These are phyloP conservation scores for Enteromius unitaeniatus DNA, from an alignment of 2,797 vertebrate species.

Conservation along the genomic window DNA sequence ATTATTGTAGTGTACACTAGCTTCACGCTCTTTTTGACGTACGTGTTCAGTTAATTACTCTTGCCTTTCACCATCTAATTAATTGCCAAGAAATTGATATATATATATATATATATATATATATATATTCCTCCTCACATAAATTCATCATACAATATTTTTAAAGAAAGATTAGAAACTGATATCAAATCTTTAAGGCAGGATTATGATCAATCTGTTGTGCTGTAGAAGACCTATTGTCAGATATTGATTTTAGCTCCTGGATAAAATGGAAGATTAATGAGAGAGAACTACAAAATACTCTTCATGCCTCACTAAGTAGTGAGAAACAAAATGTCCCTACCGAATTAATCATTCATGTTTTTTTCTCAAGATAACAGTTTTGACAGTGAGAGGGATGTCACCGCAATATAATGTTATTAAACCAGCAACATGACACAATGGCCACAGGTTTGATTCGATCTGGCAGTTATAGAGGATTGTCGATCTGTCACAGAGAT, in stretches of 20 bases:
- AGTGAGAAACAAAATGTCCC: neutral
- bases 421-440: neutral
- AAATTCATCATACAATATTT: neutral
- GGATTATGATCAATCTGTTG: neutral
- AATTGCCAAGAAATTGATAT: neutral
- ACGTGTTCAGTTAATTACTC: no score
- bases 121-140: neutral
- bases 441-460: conserved; percentile 10
- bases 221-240: neutral
- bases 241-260: conserved; percentile 19
- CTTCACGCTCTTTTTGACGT: no score
- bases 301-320: conserved; percentile 16
- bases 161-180: neutral
- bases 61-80: neutral
- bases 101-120: no score
- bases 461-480: conserved; percentile 1
- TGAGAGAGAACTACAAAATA: neutral
- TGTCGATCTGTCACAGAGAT: conserved; percentile 5
- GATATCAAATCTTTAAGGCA: neutral
- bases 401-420: neutral
- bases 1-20: no score
- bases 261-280: conserved; percentile 2
- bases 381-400: neutral
- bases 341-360: neutral
- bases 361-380: conserved; percentile 1